Percentiles rank a stretch among this genome's conserved stretches.
Conservation (phyloP, 1,140 invertebrate genomes). For the Medauroidea extradentata region DNA sequence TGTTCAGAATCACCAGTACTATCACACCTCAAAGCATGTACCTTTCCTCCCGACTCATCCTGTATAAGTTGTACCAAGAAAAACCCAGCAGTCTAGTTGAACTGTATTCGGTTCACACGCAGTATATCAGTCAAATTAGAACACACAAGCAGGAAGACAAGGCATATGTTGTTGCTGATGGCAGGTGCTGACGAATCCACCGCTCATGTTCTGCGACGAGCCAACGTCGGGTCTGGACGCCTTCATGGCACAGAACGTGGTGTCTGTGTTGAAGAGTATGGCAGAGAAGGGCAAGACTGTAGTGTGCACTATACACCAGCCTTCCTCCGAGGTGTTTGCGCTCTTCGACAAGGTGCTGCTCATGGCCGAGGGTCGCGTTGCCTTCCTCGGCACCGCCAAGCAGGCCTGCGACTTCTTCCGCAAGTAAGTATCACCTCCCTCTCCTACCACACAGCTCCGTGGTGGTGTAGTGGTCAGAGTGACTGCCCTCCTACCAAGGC, state of each 20-base stretch:
- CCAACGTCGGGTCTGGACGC: conserved; percentile 88
- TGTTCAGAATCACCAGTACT: too few relatives aligned
- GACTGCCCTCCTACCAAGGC: too few relatives aligned
- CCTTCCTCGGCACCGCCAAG: conserved; percentile 78
- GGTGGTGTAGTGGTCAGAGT: too few relatives aligned
- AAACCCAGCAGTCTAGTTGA: too few relatives aligned
- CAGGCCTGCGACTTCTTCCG: conserved; percentile 79
- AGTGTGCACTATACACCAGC: conserved; percentile 93
- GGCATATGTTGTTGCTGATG: background rate
- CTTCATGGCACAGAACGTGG: conserved; percentile 84
- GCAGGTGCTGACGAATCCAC: conserved; percentile 84
- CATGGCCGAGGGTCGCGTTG: conserved; percentile 88
- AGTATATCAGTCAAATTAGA: too few relatives aligned
- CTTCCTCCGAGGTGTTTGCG: conserved; percentile 87
- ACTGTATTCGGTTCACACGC: too few relatives aligned
- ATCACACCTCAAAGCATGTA: too few relatives aligned
- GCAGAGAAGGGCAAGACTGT: conserved; percentile 86
- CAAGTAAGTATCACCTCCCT: conserved; percentile 52
- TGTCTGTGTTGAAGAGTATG: conserved; percentile 74
- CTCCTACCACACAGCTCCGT: too few relatives aligned
- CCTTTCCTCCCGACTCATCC: too few relatives aligned
- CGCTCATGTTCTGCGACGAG: conserved; percentile 95
- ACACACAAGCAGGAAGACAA: background rate
- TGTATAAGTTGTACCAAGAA: too few relatives aligned
- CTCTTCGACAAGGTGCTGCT: conserved; percentile 89